A percentile compares a stretch with the other conserved stretches of the same genome.
phyloP scores from a whole-genome alignment of 2,888 invertebrate species.

The Meloe dianella region DNA sequence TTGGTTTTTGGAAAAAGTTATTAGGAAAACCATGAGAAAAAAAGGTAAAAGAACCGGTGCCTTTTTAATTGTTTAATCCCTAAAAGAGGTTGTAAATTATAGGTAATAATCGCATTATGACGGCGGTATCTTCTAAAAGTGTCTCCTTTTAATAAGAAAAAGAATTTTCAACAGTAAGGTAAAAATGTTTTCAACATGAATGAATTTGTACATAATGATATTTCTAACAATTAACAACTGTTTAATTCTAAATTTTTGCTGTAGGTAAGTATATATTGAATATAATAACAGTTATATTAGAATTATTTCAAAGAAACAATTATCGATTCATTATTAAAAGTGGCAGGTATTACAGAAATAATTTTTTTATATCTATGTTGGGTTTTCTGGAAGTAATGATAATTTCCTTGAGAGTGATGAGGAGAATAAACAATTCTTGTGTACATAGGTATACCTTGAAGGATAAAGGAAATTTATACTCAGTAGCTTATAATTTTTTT shows the following conservation, averaged over 20 bases:
- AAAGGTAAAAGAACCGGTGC: background rate
- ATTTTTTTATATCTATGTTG: background rate
- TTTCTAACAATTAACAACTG: too few species aligned
- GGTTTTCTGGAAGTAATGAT: conserved; percentile 10
- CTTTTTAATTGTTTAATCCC: background rate
- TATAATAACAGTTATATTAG: background rate
- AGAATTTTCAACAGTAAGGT: background rate
- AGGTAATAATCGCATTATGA: background rate
- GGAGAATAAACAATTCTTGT: background rate
- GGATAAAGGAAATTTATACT: background rate
- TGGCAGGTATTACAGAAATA: conserved; percentile 1
- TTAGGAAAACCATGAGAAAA: too few species aligned
- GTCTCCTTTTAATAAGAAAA: background rate
- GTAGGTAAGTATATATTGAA: too few species aligned
- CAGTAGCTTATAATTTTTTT: background rate
- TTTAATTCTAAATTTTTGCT: too few species aligned
- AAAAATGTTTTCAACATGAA: too few species aligned
- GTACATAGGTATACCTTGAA: background rate
- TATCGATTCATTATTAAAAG: conserved; percentile 10
- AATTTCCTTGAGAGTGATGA: background rate
- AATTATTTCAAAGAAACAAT: background rate
- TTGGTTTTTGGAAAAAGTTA: background rate
- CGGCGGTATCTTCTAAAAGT: background rate
- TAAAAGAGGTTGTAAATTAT: conserved; percentile 6
- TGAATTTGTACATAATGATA: too few species aligned